Base-by-base conservation (phyloP, 2,113 vertebrate genomes). In the Fukomys damarensis region DNA sequence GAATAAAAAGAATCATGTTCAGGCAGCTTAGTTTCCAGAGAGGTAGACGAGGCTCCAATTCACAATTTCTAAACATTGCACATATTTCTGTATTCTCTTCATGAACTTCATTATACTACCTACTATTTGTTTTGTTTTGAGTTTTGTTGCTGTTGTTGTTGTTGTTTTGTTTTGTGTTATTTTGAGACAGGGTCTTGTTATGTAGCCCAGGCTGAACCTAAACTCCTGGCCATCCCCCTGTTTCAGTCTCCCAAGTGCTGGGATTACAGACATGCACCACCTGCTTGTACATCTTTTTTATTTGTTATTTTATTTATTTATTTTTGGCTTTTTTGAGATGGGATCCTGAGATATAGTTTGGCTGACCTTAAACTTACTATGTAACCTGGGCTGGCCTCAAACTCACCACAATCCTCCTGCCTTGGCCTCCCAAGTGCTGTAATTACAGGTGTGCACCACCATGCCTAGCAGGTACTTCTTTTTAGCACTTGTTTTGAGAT, bases 11-110 rank as follows among this genome's bases (percentile, higher is more conserved):
- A 86, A 86, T 54, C 20, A 20, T 22, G 72, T 72, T 30, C 46
- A 90, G 94, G 95, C 84, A 43, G 56, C 38, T 56, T 88, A 3
- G 95, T 93, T 91, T 93, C 90, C 52, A 63, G 92, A 54, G 72
- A 85, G 80, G 79, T n/a, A 26, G 2, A 7, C 49, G n/a, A 38
- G 5, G 11, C 70, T 81, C 82, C 52, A 46, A 0, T 82, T 72
- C 38, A 7, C 41, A 28, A n/a, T 61, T 72, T 88, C 85, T 24
- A n/a, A 35, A 30, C 5, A 32, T 68, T 82, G 68, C 20, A 13
- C n/a, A 41, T 26, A 76, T 74, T 76, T 82, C 56, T 58, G 52
- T 35, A 43, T 20, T 77, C 65, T 83, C 4, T 49, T 59, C 8
- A 17, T 66, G 74, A 89, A 16, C 59, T 84, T 93, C 1, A 2